A percentile compares a stretch with the other conserved stretches of the same genome.
phyloP scores from a whole-genome alignment of 2,888 invertebrate genomes.

The Aspidiotus rigidus region DNA sequence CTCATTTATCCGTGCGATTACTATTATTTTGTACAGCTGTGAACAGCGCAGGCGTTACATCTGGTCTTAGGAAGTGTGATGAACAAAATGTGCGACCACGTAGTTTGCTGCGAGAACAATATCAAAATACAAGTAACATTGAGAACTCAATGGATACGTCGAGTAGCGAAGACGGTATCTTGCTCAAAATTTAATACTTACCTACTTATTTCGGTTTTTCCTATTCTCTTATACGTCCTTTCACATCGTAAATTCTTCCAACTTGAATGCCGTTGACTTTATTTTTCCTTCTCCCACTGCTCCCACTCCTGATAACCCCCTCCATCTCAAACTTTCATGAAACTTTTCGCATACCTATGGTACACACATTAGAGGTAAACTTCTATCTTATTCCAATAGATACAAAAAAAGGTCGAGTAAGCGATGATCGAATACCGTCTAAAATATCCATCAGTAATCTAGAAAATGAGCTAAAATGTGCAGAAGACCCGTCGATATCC shows the following conservation, averaged over 20 bases:
- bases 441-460: slow-evolving; percentile 20
- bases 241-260: too few relatives aligned
- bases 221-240: too few relatives aligned
- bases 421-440: background rate
- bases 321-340: too few relatives aligned
- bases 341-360: background rate
- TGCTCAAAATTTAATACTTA: slow-evolving; percentile 1
- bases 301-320: too few relatives aligned
- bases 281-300: too few relatives aligned
- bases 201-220: background rate
- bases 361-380: background rate
- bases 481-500: slow-evolving; percentile 8
- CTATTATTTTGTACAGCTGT: slow-evolving; percentile 26
- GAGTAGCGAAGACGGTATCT: slow-evolving; percentile 36
- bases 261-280: too few relatives aligned
- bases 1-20: too few relatives aligned
- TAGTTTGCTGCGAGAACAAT: slow-evolving; percentile 72
- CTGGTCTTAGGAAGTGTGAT: slow-evolving; percentile 66
- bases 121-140: slow-evolving; percentile 47
- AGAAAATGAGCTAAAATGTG: slow-evolving; percentile 18
- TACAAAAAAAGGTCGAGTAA: slow-evolving; percentile 13
- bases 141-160: slow-evolving; percentile 30
- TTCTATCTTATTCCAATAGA: background rate
- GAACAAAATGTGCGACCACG: slow-evolving; percentile 69
- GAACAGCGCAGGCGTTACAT: slow-evolving; percentile 63